phyloP scores from a whole-genome alignment of 2,888 invertebrate species.

The Ceratothoa steindachneri region DNA sequence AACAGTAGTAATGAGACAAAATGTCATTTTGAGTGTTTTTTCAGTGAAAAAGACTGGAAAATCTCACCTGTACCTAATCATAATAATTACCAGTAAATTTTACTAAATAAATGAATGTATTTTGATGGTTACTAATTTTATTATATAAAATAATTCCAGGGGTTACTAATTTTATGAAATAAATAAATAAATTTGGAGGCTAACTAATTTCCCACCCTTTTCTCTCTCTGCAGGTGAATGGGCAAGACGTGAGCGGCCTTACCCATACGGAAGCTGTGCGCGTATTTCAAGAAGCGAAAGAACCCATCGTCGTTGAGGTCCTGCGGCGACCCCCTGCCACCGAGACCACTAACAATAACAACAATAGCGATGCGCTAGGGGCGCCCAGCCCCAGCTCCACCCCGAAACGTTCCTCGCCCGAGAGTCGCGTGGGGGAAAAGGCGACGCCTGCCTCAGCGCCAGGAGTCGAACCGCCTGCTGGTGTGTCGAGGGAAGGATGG shows the following conservation, averaged over 20 bases:
- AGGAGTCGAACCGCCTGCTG: background rate
- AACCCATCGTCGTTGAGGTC: constrained; percentile 47
- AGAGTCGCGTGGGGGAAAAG: background rate
- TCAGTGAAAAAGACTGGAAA: too few relatives aligned
- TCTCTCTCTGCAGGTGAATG: constrained; percentile 44
- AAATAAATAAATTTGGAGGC: too few relatives aligned
- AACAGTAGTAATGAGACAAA: too few relatives aligned
- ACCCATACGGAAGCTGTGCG: constrained; percentile 41
- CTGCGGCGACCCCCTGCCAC: constrained; percentile 15
- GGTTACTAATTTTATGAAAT: too few relatives aligned
- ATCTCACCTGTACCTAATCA: too few relatives aligned
- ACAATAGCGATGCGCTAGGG: constrained; percentile 4
- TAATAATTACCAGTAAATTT: too few relatives aligned
- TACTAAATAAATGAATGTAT: too few relatives aligned
- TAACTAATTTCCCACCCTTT: background rate
- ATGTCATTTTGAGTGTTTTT: too few relatives aligned
- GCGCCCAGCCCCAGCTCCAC: constrained; percentile 6
- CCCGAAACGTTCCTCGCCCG: background rate
- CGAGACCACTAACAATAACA: constrained; percentile 8
- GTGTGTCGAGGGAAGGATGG: too few relatives aligned
- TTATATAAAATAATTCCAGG: too few relatives aligned
- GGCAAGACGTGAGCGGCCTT: constrained; percentile 43
- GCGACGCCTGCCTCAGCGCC: background rate
- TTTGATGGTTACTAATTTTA: too few relatives aligned
- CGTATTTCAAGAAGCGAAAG: constrained; percentile 44